Evolutionary conservation across 2,888 invertebrate species (phyloP), one percentile per base, ranked within the genome.

Genomic region (Chironomus tentans): DNA sequence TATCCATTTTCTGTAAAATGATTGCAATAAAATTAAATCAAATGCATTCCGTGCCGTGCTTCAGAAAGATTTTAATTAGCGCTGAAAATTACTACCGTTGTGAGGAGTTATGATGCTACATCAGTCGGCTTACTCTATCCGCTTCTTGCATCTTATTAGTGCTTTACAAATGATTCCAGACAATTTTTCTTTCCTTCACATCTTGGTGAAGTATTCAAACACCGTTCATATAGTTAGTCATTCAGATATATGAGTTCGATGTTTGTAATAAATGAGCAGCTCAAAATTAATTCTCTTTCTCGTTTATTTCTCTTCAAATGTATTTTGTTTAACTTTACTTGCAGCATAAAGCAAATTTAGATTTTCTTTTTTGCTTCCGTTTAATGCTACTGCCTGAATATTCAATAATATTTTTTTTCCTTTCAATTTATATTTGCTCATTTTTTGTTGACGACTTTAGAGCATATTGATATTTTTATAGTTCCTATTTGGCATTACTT

Each of bases 31-130:
- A 68, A 68, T 15, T 65, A 21, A 18, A 65, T 24, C n/a, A 38
- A 68, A 38, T 72, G 72, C 72, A 72, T 72, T n/a, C 56, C 56
- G 18, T 56, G 56, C 56, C 56, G 18, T 56, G 56, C 18, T 15
- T 6, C 61, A 24, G 62, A 74, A 47, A 65, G 72, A 68, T 74
- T 74, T 74, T 74, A 74, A 74, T 74, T 74, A 74, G 68, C 74
- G 13, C 48, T 65, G 47, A 65, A 28, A 61, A 22, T 74, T 61
- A 68, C 74, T 74, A 62, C 73, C 47, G 73, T 74, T 65, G 65
- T 50, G 62, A 22, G n/a, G 56, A 56, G 15, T 56, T 38, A 38
- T 56, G 56, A 56, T 56, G 56, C 15, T 56, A 56, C n/a, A 56
- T 38, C 38, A 38, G 10, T 38, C n/a, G 56, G 15, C 6, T 7